Conservation (phyloP, 2,113 vertebrate species). For the Chlorodrepanis virens region DNA sequence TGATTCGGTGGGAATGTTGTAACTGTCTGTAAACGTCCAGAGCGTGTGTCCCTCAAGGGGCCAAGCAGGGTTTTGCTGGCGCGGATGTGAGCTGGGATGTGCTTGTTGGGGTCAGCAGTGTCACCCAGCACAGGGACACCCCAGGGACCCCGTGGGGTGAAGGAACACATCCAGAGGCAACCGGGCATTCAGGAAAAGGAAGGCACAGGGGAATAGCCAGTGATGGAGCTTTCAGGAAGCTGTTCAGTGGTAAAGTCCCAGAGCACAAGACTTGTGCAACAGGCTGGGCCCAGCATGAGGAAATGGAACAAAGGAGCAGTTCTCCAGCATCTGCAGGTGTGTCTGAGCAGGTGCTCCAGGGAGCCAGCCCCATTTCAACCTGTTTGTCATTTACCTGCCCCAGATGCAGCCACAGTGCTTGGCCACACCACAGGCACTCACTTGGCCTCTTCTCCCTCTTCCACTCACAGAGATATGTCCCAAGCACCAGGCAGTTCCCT, state of each 20-base stretch:
- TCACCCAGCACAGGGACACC: not conserved
- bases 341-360: not conserved
- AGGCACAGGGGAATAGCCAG: not conserved
- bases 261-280: not conserved
- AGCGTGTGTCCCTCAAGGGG: fast-evolving
- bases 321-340: not conserved
- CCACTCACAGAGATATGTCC: fast-evolving
- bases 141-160: not conserved
- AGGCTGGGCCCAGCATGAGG: not conserved
- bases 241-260: not conserved
- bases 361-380: not conserved
- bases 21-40: fast-evolving
- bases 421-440: fast-evolving
- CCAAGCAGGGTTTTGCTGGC: not conserved
- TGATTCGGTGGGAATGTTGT: not conserved
- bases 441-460: not conserved
- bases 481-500: not conserved
- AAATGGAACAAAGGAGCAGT: not conserved
- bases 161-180: not conserved
- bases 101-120: not conserved
- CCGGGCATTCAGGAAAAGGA: not conserved
- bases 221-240: not conserved
- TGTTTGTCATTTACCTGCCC: not conserved
- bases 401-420: fast-evolving
- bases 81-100: fast-evolving